A percentile compares a stretch with the other conserved stretches of the same genome.
These are phyloP conservation scores for Solenopsis invicta DNA, from an alignment of 1,140 invertebrate genomes.

Conservation along the genomic window DNA sequence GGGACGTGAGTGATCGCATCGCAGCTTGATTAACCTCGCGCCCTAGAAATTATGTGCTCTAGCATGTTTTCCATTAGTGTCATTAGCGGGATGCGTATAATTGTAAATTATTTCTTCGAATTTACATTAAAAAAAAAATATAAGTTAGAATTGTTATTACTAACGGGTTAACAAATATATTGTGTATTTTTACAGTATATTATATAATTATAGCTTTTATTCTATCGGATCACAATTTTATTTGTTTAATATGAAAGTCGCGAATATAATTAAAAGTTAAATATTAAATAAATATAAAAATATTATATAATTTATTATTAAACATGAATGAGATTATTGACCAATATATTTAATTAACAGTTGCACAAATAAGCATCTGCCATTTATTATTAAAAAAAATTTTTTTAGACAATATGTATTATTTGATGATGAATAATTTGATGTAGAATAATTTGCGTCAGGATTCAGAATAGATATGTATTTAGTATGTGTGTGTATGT, in stretches of 20 bases:
- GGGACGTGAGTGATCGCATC: background rate
- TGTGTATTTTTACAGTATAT: background rate
- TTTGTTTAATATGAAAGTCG: background rate
- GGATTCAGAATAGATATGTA: background rate
- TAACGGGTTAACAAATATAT: background rate
- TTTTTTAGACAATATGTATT: background rate
- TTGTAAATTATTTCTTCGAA: background rate
- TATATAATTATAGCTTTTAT: background rate
- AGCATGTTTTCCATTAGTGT: background rate
- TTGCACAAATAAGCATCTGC: background rate
- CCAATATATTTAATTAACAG: background rate
- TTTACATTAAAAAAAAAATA: conserved; percentile 2
- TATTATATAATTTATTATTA: background rate
- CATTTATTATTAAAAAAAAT: background rate
- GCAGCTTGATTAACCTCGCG: background rate
- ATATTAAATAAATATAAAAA: background rate
- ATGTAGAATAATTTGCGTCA: background rate
- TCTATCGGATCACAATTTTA: background rate
- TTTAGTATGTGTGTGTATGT: background rate
- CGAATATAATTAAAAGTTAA: background rate
- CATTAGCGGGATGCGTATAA: background rate
- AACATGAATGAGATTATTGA: background rate
- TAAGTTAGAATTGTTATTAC: background rate
- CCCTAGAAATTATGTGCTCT: background rate
- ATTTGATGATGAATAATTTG: background rate